These are phyloP conservation scores for Epinephelus lanceolatus DNA, from an alignment of 2,113 vertebrate species.

Conservation along the genomic window DNA sequence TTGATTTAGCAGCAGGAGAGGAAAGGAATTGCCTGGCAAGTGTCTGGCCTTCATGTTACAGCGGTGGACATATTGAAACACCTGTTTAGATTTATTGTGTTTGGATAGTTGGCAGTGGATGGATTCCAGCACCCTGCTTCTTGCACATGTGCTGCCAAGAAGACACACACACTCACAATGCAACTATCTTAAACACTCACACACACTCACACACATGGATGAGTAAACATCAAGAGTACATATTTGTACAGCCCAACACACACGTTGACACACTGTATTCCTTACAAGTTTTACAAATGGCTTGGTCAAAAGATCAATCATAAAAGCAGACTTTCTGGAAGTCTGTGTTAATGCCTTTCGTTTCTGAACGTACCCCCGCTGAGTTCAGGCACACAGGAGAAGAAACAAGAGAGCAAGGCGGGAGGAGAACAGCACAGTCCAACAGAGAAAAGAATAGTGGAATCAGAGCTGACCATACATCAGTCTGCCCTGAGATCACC, in stretches of 20 bases:
- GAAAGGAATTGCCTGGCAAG: conserved; percentile 73
- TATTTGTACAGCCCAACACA: conserved; percentile 26
- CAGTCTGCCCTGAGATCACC: conserved; percentile 61
- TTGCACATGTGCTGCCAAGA: conserved; percentile 56
- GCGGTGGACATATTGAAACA: conserved; percentile 76
- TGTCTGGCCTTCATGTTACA: conserved; percentile 67
- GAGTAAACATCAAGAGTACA: conserved; percentile 41
- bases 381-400: conserved; percentile 69
- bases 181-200: conserved; percentile 10
- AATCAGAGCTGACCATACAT: conserved; percentile 32
- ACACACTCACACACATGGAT: not conserved
- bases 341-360: conserved; percentile 62
- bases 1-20: conserved; percentile 65
- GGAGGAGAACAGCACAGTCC: conserved; percentile 26
- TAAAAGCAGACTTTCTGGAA: conserved; percentile 63
- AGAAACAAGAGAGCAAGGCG: conserved; percentile 39
- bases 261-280: conserved; percentile 17
- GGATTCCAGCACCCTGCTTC: conserved; percentile 62
- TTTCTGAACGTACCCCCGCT: conserved; percentile 60
- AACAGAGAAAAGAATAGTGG: conserved; percentile 42
- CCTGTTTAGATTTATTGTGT: conserved; percentile 83
- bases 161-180: conserved; percentile 45
- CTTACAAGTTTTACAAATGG: conserved; percentile 60
- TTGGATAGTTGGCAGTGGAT: conserved; percentile 75
- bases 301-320: conserved; percentile 62